Conservation (phyloP, 2,888 invertebrate genomes). For the Nephrotoma flavescens region DNA sequence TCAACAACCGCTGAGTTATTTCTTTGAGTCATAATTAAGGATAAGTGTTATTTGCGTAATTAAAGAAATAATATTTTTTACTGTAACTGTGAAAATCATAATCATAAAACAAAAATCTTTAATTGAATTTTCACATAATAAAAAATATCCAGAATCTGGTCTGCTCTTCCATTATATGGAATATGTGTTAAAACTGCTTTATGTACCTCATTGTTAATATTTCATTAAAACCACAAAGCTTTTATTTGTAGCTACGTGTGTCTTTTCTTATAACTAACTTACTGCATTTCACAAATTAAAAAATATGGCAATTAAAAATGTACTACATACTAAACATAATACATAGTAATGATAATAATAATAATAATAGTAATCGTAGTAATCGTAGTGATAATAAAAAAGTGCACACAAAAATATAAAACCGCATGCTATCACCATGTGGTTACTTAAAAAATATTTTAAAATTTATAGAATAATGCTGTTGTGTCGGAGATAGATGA, state of each 20-base stretch:
- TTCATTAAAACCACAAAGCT: neutral
- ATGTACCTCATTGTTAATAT: neutral
- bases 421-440: neutral
- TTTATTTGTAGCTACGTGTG: neutral
- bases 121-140: neutral
- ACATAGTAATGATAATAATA: neutral
- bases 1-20: no score
- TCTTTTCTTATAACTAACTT: neutral
- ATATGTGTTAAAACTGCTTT: neutral
- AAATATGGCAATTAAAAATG: neutral
- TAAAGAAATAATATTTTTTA: no score
- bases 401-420: neutral
- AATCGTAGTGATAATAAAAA: neutral
- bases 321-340: neutral
- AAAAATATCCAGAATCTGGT: neutral
- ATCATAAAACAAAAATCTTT: neutral
- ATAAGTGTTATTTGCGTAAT: no score
- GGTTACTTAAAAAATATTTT: neutral
- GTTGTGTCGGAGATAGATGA: neutral
- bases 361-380: neutral
- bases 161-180: neutral
- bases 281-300: neutral
- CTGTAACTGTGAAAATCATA: no score
- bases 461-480: neutral
- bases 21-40: no score